A percentile compares a stretch with the other conserved stretches of the same genome.
Conservation (phyloP, 64 coral and sea anemone genomes). For the Trachythela sp. region DNA sequence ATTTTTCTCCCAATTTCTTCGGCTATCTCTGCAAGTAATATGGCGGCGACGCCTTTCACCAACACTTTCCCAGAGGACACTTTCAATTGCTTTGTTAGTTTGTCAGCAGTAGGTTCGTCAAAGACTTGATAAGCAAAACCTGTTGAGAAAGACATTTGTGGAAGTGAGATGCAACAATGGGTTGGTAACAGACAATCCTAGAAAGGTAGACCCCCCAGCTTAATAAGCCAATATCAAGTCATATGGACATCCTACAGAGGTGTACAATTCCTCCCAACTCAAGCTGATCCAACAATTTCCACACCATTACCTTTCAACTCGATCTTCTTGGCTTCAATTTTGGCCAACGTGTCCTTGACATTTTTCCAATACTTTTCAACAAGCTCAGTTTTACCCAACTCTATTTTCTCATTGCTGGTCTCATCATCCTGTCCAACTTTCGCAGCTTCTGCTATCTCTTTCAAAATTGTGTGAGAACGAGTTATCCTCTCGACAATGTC, state of each 20-base stretch:
- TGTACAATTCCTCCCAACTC: no score
- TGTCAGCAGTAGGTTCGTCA: not conserved
- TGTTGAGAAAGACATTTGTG: not conserved
- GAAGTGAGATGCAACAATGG: not conserved
- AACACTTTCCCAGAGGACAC: slow-evolving; percentile 29
- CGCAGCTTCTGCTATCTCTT: not conserved
- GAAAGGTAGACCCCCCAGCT: no score
- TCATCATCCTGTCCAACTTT: not conserved
- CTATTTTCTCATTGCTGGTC: not conserved
- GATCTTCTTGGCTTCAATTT: not conserved
- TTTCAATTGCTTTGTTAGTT: not conserved
- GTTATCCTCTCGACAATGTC: not conserved
- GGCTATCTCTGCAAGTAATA: not conserved
- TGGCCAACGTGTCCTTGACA: not conserved
- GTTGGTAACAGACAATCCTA: not conserved
- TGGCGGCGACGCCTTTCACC: not conserved
- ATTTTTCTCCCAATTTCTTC: not conserved
- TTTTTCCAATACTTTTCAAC: not conserved
- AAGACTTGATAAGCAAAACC: not conserved
- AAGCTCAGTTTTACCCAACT: not conserved
- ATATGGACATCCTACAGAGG: no score
- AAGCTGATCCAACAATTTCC: no score
- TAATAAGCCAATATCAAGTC: no score
- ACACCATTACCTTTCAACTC: not conserved
- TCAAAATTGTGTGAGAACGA: not conserved